Percentiles rank a stretch among this genome's conserved stretches.
phyloP scores from a whole-genome alignment of 1,140 invertebrate genomes.

The Cyclargus thomasi region DNA sequence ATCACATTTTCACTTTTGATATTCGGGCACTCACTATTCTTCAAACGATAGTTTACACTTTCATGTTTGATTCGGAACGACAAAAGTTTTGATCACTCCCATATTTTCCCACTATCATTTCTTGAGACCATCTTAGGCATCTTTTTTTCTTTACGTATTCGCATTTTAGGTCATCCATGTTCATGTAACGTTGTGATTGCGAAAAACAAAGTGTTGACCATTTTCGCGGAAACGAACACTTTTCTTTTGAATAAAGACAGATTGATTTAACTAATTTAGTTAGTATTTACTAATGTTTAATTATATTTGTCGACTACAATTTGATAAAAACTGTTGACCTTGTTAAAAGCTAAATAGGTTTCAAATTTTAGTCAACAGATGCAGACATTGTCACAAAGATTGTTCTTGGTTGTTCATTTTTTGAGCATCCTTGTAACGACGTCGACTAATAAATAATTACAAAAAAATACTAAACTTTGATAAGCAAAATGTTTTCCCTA shows the following conservation, averaged over 20 bases:
- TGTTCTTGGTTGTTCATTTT: constrained; percentile 49
- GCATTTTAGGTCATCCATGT: constrained; percentile 76
- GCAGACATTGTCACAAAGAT: constrained; percentile 74
- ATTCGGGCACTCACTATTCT: constrained; percentile 55
- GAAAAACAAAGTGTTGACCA: constrained; percentile 73
- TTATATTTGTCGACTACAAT: constrained; percentile 70
- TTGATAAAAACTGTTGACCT: constrained; percentile 76
- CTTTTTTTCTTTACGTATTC: constrained; percentile 74
- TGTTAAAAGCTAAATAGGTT: constrained; percentile 76
- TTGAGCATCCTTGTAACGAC: constrained; percentile 42
- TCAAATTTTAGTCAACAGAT: constrained; percentile 76
- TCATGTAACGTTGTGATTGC: constrained; percentile 76
- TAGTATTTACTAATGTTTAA: constrained; percentile 58
- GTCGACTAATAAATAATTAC: constrained; percentile 21
- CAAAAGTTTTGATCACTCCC: constrained; percentile 56
- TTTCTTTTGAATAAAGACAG: constrained; percentile 51
- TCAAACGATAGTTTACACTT: constrained; percentile 43
- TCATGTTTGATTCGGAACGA: constrained; percentile 54
- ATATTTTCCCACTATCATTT: constrained; percentile 58
- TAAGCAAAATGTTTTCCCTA: no score
- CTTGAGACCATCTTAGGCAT: constrained; percentile 64
- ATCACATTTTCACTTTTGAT: constrained; percentile 76
- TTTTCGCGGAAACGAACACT: constrained; percentile 69
- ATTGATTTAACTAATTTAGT: constrained; percentile 48
- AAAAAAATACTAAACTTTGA: constrained; percentile 8